Evolutionary conservation across 1,140 invertebrate genomes (phyloP), one percentile per base, ranked within the genome.

Genomic region (Solenopsis invicta): DNA sequence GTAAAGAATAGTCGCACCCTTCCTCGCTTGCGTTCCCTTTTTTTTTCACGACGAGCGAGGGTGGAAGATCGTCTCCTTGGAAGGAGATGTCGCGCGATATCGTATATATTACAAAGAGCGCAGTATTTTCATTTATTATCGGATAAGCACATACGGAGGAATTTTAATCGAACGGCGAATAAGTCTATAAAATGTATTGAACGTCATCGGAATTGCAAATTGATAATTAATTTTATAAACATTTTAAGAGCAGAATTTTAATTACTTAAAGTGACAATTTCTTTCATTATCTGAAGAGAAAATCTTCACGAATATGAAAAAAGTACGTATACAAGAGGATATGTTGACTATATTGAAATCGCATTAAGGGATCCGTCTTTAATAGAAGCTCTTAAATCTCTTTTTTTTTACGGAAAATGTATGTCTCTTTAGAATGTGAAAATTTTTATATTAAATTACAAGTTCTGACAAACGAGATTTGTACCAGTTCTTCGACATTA

Each of bases 1-100:
- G 76, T 90, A 90, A 90, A 89, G 90, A 91, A 77, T 64, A 62
- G 78, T 90, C 87, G 64, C 62, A 18, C 66, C 76, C 84, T 87
- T 85, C 69, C 64, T 78, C 84, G 56, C 64, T 54, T 16, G 62
- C 86, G 80, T 88, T 90, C 89, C 77, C 88, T 75, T 88, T 87
- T 82, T 87, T 90, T 76, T 71, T 24, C 71, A 59, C 62, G 52
- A 48, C 24, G 52, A 59, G 37, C 21, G 76, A 81, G 76, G 80
- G 86, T 64, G 41, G 71, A 85, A 66, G 52, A 75, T 69, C 21
- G 77, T 85, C 56, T 64, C 5, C 21, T 71, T 37, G 6, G 76
- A 78, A 71, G 9, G n/a, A 64, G 61, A 77, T 48, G 21, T 52
- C 56, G 81, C 66, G 64, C 59, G 56, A 77, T 72, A 69, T 81